Evolutionary conservation across 2,888 invertebrate genomes (phyloP), one percentile per base, ranked within the genome.

Genomic region (Diadegma fenestrale): DNA sequence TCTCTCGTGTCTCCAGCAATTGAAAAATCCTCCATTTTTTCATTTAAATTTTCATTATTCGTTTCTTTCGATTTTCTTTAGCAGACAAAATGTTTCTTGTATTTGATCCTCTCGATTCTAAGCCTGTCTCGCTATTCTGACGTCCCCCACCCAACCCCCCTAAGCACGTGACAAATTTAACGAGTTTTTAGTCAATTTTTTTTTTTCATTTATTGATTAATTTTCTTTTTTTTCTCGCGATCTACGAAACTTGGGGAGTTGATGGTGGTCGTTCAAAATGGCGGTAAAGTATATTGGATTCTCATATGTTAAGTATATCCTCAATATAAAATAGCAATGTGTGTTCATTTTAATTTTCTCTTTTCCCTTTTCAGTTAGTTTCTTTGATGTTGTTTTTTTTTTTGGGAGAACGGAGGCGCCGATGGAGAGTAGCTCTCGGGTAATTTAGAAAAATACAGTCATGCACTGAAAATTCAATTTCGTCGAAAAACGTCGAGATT

Each of bases 221-320:
- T 58, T 33, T 68, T 82, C 17, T 63, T 58, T 68, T 51, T 68
- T 61, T 61, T 12, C 12, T 72, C 77, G 81, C 80, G 85, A 88
- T 87, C 86, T 89, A 90, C 84, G 73, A 88, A 82, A 89, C 89
- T 89, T 91, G 93, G 92, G 93, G 93, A 92, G 90, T 93, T 93
- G 93, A 92, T 93, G 93, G 93, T 92, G 93, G 93, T 93, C 91
- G 92, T 93, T 93, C 93, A 93, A 93, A 93, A 93, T 93, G 93
- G 93, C 93, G 93, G 93, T 91, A 93, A 93, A 89, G 88, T 86
- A 85, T 88, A 89, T 90, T 85, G 85, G 85, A 85, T 85, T 85
- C 85, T 85, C 85, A 82, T 85, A 66, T 86, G 85, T 69, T 84
- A 80, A 78, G 78, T 85, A 80, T 86, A 84, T 86, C 81, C 86